Base-by-base conservation (phyloP, 2,888 invertebrate genomes). In the Aradus depressus region DNA sequence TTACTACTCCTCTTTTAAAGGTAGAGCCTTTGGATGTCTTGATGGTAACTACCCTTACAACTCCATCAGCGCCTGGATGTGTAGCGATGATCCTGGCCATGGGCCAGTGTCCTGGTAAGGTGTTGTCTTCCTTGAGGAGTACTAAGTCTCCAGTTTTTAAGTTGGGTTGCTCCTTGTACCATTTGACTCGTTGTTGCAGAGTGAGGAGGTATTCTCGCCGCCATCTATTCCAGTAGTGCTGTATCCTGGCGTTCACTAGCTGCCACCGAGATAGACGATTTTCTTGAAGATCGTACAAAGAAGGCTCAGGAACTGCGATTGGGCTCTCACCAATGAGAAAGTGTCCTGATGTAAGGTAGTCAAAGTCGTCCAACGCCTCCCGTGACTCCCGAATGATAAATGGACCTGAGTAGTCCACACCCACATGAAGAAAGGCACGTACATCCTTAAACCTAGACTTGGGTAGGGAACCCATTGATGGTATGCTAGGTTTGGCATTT, bases 121-220 rank as follows among this genome's bases (percentile, higher is more conserved):
- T 34, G 42, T 58, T 58, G 14, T 60, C 59, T 12, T 64, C 60
- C 21, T 56, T 60, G 1, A 62, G 19, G 4, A 64, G 21, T 8
- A 63, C 63, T 4, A 65, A 26, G 31, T 57, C 54, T 26, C 59
- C 56, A 12, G 53, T 41, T n/a, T 50, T 18, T 14, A 61, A 44
- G 28, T 56, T 52, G 12, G 48, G 42, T 2, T 34, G 28, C 4
- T 50, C 37, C 10, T 37, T 21, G 3, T 45, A 25, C 64, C 63
- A 64, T 48, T 64, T 63, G 2, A 53, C 37, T n/a, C 63, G 35
- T 18, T 58, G 39, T 44, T 62, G 62, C 10, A 65, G 56, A 5
- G 52, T 42, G 16, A 44, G 42, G 0, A 63, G 43, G 51, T 63
- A 64, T 28, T 63, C 63, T 44, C 49, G 60, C 56, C 52, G 47